A percentile compares a stretch with the other conserved stretches of the same genome.
Conservation (phyloP, 1,140 invertebrate species). For the Rhopalosiphum maidis region DNA sequence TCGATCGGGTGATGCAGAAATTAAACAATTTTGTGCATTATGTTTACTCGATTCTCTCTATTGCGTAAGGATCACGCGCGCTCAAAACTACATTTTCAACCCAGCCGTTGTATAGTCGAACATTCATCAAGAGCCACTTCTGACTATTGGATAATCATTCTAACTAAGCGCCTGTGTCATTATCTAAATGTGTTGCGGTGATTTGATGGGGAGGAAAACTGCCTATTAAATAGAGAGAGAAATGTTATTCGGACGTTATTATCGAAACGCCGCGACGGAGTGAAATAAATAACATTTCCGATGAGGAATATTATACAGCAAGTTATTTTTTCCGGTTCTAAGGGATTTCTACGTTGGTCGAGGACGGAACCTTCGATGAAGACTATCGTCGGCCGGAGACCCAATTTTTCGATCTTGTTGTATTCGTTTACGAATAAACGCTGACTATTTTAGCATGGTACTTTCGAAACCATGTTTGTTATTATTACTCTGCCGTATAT, state of each 20-base stretch:
- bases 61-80: background rate
- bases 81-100: background rate
- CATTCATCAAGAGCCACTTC: constrained; percentile 21
- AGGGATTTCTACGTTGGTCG: background rate
- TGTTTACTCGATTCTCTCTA: background rate
- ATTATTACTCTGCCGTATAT: background rate
- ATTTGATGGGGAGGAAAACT: background rate
- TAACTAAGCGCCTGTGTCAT: background rate
- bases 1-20: background rate
- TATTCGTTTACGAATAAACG: background rate
- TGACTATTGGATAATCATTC: constrained; percentile 7
- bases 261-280: background rate
- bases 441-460: background rate
- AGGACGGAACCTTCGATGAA: rapidly evolving
- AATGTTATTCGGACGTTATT: background rate
- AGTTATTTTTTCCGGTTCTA: background rate
- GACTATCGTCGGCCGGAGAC: background rate
- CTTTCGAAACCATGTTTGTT: background rate
- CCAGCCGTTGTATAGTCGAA: background rate
- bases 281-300: background rate
- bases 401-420: background rate
- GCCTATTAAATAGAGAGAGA: background rate
- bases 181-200: background rate
- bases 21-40: background rate
- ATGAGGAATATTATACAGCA: background rate